Evolutionary conservation across 2,113 vertebrate species (phyloP), one percentile per base, ranked within the genome.

Genomic region (Circaetus cinerascens): DNA sequence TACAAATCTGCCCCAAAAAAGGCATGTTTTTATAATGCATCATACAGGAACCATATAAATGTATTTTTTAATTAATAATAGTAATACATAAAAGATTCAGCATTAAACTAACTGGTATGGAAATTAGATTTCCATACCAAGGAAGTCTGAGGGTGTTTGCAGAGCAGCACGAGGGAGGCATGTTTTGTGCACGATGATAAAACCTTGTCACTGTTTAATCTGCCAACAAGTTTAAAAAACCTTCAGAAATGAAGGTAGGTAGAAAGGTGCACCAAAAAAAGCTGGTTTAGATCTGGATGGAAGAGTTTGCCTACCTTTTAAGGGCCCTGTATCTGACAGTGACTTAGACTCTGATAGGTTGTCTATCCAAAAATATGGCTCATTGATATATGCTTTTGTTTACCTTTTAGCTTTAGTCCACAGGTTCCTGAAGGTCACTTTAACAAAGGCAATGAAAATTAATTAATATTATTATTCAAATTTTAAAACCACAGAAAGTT

Each of bases 351-450:
- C 29, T 69, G 20, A 89, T 45, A 30, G 15, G 23, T 36, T 94
- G 72, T 45, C 73, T 88, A 41, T 60, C 83, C 41, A 79, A 73
- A 95, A 92, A 88, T 50, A 93, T 7, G 16, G 36, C n/a, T 68
- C n/a, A 8, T 26, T 92, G 76, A 89, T 77, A 71, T 53, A 78
- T 48, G 56, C 21, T 88, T 93, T 84, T 94, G 71, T 97, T 97
- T 91, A 94, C 45, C 19, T 90, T 93, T 41, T 48, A 78, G 34
- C 27, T 93, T 96, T 95, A 86, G 34, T 79, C 40, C 18, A 29
- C 15, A 86, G 43, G 41, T 90, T 92, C 32, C 80, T 94, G 67
- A 95, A 95, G 73, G 60, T 74, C 53, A 5, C 17, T 74, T 95
- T 86, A 68, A 92, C 50, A 64, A 56, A 80, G 20, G 21, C 41